phyloP scores from a whole-genome alignment of 92 coral and sea anemone genomes.

The Chrysogorgia sp. region DNA sequence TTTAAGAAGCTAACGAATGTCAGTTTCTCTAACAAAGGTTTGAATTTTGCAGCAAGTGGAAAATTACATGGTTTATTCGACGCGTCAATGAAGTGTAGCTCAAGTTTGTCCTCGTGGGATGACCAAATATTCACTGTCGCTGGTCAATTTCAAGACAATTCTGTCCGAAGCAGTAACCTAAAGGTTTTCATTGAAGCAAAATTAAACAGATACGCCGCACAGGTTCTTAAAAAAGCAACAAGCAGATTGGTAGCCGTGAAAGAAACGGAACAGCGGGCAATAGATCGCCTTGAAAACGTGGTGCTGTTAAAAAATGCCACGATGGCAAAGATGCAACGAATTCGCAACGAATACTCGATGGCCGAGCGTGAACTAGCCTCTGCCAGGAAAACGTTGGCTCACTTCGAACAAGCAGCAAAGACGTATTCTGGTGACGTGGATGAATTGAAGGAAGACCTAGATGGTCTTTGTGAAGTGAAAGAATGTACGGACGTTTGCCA shows the following conservation, averaged over 20 bases:
- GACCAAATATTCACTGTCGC: not conserved
- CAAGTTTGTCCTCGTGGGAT: not conserved
- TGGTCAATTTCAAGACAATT: not conserved
- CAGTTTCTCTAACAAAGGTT: not conserved
- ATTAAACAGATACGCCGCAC: not conserved
- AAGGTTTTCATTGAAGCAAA: not conserved
- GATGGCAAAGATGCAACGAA: not conserved
- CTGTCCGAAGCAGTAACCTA: not conserved
- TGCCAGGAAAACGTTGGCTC: slow-evolving; percentile 35
- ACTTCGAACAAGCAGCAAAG: not conserved
- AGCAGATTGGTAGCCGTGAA: not conserved
- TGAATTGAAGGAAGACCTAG: slow-evolving; percentile 45
- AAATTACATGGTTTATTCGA: not conserved
- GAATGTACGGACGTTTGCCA: slow-evolving; percentile 62
- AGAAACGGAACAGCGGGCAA: not conserved
- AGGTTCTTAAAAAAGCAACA: not conserved
- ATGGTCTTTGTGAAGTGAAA: slow-evolving; percentile 52
- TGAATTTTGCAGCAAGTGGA: not conserved
- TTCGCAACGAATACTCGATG: slow-evolving; percentile 2
- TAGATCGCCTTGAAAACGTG: not conserved
- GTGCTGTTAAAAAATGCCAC: not conserved
- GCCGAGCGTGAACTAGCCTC: not conserved
- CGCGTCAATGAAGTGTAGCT: not conserved
- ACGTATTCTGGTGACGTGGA: not conserved
- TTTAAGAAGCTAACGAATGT: not conserved